Evolutionary conservation across 30 jellyfish, hydroid and myxozoan genomes (phyloP), one percentile per base, ranked within the genome.

Genomic region (Hydractinia echinata): DNA sequence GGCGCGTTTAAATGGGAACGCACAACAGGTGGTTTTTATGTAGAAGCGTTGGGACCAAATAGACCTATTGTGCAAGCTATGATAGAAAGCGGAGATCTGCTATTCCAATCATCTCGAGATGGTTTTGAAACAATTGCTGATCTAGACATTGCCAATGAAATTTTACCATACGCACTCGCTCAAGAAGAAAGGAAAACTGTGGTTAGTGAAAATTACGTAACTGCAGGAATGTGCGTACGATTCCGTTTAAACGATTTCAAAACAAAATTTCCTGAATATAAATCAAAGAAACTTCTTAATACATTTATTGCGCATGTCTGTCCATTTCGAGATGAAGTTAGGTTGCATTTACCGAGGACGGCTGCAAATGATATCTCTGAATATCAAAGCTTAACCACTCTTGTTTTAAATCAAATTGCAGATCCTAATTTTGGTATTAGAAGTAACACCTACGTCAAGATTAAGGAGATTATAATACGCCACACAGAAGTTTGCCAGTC

Each of bases 91-190:
- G 44, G 44, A 30, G 44, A 30, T 9, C 18, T 64, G 19, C 39
- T n/a, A 44, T 64, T 64, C 18, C 74, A 51, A n/a, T n/a, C 39
- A 51, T 64, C 74, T 6, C 19, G 74, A 51, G 74, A 64, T 13
- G 74, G 74, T 64, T 64, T 64, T 64, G 74, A 64, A 64, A 64
- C 39, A n/a, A 44, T 51, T 30, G 44, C 44, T 64, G 74, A n/a
- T 7, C 10, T n/a, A 64, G 74, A 64, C 19, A 51, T 64, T 6
- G 39, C 39, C 51, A 64, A 64, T 44, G 74, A 64, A 64, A n/a
- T 4, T 64, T 44, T 4, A 51, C 19, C 19, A n/a, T 64, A n/a
- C 39, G 74, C 39, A 51, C 51, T 64, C 18, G 39, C 19, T n/a
- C 51, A 51, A 7, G 8, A 64, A 51, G 39, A 64, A n/a, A 51